These are phyloP conservation scores for Arbacia lixula DNA, from an alignment of 53 echinoderm and acorn worm genomes.

Conservation along the genomic window DNA sequence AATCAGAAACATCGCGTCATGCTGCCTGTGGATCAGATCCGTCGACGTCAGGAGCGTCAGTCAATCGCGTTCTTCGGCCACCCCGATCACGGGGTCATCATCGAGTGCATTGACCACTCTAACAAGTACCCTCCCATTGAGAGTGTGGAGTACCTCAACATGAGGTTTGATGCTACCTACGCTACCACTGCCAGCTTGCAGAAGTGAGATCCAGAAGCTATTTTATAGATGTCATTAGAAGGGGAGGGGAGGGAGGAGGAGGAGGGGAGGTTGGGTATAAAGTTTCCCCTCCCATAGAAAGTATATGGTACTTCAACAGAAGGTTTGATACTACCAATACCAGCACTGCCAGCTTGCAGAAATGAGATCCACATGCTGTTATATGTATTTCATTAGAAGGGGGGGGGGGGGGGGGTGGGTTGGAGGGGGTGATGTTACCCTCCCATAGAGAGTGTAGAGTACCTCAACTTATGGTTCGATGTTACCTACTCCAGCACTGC, in stretches of 20 bases:
- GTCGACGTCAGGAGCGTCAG: conserved; percentile 59
- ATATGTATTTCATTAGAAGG: too few species aligned
- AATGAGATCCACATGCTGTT: background rate
- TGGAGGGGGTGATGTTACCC: too few species aligned
- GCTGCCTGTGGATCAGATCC: conserved; percentile 53
- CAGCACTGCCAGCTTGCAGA: background rate
- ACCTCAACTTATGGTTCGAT: conserved; percentile 63
- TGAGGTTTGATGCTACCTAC: conserved; percentile 42
- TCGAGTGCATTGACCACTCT: conserved; percentile 80
- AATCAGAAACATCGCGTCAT: conserved; percentile 87
- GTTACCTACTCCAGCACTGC: background rate
- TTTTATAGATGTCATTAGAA: too few species aligned
- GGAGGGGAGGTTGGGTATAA: too few species aligned
- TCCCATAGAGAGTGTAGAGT: conserved; percentile 72
- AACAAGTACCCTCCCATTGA: conserved; percentile 81
- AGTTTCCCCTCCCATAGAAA: too few species aligned
- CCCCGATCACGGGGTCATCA: conserved; percentile 75
- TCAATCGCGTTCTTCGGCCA: conserved; percentile 93
- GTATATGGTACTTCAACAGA: conserved; percentile 76
- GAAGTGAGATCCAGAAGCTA: background rate
- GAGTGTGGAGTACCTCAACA: conserved; percentile 75
- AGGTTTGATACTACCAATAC: background rate
- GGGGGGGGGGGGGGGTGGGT: too few species aligned
- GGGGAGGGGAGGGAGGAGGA: too few species aligned
- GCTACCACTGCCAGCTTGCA: background rate